A percentile compares a stretch with the other conserved stretches of the same genome.
These are phyloP conservation scores for Bufo gargarizans DNA, from an alignment of 2,113 vertebrate genomes.

Conservation along the genomic window DNA sequence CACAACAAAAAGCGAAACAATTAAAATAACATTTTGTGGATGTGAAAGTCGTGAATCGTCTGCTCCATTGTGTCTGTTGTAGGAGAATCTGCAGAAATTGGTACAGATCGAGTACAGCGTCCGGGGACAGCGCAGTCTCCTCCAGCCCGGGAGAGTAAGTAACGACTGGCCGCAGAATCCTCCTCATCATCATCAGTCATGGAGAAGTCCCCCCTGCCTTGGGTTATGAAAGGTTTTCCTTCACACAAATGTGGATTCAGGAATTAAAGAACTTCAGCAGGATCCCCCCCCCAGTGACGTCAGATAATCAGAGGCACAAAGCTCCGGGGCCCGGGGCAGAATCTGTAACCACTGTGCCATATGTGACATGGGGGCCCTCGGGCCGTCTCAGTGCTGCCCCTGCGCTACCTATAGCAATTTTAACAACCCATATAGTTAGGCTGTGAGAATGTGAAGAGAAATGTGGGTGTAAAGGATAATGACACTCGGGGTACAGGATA, in stretches of 20 bases:
- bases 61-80: constrained; percentile 6
- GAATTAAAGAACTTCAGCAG: background rate
- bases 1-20: background rate
- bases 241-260: background rate
- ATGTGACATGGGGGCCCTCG: too few relatives aligned
- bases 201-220: too few relatives aligned
- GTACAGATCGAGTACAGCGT: constrained; percentile 94
- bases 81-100: constrained; percentile 96
- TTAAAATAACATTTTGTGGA: constrained; percentile 27
- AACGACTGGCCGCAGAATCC: background rate
- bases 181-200: background rate
- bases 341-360: too few relatives aligned
- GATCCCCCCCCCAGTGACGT: too few relatives aligned
- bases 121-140: constrained; percentile 83
- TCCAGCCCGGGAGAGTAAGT: constrained; percentile 95
- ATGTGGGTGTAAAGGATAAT: too few relatives aligned
- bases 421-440: too few relatives aligned
- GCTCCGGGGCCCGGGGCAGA: too few relatives aligned
- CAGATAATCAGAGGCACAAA: background rate
- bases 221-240: background rate
- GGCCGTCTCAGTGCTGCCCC: too few relatives aligned
- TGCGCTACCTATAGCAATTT: too few relatives aligned
- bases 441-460: too few relatives aligned
- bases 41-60: background rate
- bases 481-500: too few relatives aligned